Percentiles rank a stretch among this genome's conserved stretches.
Evolutionary conservation across 2,113 vertebrate genomes (phyloP).

Genomic region (Turnix velox): DNA sequence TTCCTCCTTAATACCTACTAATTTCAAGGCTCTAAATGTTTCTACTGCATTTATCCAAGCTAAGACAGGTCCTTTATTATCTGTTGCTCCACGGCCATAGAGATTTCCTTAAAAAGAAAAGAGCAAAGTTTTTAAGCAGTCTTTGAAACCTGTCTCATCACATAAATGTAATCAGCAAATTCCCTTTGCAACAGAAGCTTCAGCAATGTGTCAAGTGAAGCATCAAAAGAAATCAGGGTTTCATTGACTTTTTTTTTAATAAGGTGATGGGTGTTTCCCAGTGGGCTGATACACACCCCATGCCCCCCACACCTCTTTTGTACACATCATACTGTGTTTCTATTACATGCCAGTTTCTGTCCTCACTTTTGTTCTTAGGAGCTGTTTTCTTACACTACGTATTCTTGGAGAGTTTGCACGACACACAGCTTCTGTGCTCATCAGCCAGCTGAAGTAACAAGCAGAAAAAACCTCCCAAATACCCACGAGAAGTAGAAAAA

Average conservation of each 20-base stretch:
- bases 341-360: not conserved
- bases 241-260: not conserved
- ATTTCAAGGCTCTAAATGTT: conserved; percentile 61
- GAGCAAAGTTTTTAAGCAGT: not conserved
- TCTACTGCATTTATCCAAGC: conserved; percentile 77
- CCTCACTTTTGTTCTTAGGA: not conserved
- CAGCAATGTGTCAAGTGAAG: not conserved
- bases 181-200: not conserved
- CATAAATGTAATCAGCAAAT: not conserved
- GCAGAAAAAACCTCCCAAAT: not conserved
- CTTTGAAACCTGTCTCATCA: not conserved
- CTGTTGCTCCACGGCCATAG: conserved; percentile 75
- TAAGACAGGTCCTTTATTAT: conserved; percentile 81
- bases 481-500: not conserved
- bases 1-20: conserved; percentile 59
- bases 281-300: not conserved
- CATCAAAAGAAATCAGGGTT: not conserved
- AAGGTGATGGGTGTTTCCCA: not conserved
- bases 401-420: not conserved
- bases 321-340: not conserved
- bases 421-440: not conserved
- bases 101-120: conserved; percentile 72
- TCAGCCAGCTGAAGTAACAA: not conserved
- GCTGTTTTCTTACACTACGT: not conserved
- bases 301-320: not conserved